phyloP scores from a whole-genome alignment of 2,797 vertebrate genomes.

The Cryptoblepharus egeriae region DNA sequence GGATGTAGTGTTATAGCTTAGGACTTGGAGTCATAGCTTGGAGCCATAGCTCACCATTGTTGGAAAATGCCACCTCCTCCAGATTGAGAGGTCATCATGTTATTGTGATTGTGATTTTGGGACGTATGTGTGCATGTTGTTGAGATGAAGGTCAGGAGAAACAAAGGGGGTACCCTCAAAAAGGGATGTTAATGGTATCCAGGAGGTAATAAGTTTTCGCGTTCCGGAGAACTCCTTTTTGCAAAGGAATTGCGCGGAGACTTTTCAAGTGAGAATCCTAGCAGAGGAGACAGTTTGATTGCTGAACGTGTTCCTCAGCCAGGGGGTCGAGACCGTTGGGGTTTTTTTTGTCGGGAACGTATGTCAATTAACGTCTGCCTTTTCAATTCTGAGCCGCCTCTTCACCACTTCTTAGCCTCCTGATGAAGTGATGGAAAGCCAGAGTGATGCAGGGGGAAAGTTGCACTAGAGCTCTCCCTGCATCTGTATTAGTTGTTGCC shows the following conservation, averaged over 20 bases:
- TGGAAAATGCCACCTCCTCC: too few species aligned
- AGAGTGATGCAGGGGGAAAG: neutral
- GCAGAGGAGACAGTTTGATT: slow-evolving; percentile 9
- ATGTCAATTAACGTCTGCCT: slow-evolving; percentile 8
- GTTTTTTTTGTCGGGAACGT: neutral
- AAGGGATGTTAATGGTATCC: slow-evolving; percentile 6
- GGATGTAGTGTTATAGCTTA: too few species aligned
- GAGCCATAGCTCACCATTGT: too few species aligned
- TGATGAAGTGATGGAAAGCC: neutral
- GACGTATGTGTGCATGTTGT: neutral
- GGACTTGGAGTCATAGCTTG: too few species aligned
- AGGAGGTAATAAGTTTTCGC: neutral
- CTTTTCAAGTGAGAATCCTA: slow-evolving; percentile 3
- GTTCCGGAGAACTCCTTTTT: slow-evolving; percentile 4
- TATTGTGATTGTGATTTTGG: neutral
- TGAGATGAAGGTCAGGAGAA: neutral
- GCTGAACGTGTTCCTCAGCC: slow-evolving; percentile 3
- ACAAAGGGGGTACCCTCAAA: neutral
- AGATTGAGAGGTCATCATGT: too few species aligned
- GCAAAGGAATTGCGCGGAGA: slow-evolving; percentile 9
- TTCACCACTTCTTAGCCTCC: neutral
- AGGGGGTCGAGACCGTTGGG: slow-evolving; percentile 1
- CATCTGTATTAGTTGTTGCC: neutral
- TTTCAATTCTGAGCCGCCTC: neutral
- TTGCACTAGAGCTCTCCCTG: neutral